Evolutionary conservation across 1,140 invertebrate species (phyloP).

Genomic region (Achroia grisella): DNA sequence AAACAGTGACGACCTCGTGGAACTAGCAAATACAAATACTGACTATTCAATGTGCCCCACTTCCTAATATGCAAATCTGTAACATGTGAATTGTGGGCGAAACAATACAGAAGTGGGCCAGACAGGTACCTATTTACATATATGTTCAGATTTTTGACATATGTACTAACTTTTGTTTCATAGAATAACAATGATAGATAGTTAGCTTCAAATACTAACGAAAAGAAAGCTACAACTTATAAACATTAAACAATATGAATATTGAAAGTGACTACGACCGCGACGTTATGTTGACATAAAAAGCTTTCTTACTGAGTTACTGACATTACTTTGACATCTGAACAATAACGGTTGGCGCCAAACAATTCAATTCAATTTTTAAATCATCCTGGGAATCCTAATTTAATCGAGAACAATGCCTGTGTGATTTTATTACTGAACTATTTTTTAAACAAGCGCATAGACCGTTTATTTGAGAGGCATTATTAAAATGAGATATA

Average conservation of each 20-base stretch:
- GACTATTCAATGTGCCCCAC: conserved; percentile 52
- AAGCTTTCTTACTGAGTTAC: not conserved
- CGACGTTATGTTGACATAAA: too few species aligned
- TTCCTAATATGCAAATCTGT: conserved; percentile 65
- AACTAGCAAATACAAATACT: conserved; percentile 44
- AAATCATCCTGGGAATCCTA: too few species aligned
- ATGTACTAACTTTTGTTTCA: conserved; percentile 2
- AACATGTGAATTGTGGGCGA: conserved; percentile 49
- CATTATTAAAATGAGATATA: too few species aligned
- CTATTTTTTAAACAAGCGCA: too few species aligned
- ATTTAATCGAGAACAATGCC: too few species aligned
- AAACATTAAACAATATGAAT: too few species aligned
- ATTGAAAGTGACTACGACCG: not conserved
- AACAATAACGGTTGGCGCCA: conserved; percentile 4
- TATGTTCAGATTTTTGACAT: conserved; percentile 24
- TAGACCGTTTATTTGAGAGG: too few species aligned
- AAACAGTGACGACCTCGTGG: conserved; percentile 30
- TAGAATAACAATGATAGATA: not conserved
- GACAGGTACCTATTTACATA: conserved; percentile 37
- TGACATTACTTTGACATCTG: conserved; percentile 1
- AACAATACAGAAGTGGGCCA: conserved; percentile 51
- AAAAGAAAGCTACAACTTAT: too few species aligned
- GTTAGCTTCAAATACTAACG: too few species aligned
- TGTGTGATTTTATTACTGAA: too few species aligned
- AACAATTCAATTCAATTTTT: too few species aligned